Percentiles rank a stretch among this genome's conserved stretches.
These are phyloP conservation scores for Epizoanthus fatuus DNA, from an alignment of 92 coral and sea anemone genomes.

Conservation along the genomic window DNA sequence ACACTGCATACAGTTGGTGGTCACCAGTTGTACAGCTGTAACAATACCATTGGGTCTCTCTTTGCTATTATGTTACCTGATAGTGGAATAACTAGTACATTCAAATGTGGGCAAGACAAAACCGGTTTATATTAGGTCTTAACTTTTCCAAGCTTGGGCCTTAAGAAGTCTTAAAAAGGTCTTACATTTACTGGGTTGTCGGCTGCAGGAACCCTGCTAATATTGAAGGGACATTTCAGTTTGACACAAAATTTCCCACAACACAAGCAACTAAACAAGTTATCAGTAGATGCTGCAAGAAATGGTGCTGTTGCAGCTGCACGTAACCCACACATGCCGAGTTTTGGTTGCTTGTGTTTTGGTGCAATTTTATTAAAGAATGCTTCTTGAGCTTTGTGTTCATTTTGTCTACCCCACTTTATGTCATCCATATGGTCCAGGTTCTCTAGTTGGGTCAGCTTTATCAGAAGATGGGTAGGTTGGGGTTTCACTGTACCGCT, in stretches of 20 bases:
- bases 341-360: slow-evolving; percentile 29
- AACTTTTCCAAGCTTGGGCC: no score
- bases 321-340: slow-evolving; percentile 27
- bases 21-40: no score
- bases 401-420: slow-evolving; percentile 26
- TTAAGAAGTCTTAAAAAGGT: no score
- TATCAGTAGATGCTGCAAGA: slow-evolving; percentile 52
- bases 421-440: slow-evolving; percentile 19
- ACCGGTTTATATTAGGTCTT: no score
- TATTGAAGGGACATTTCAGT: slow-evolving; percentile 36
- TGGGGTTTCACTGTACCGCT: slow-evolving; percentile 32
- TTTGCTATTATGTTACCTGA: no score
- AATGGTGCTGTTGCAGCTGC: slow-evolving; percentile 36
- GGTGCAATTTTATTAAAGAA: slow-evolving; percentile 22
- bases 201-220: no score
- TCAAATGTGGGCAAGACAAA: no score
- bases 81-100: no score
- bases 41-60: no score
- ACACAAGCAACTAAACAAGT: slow-evolving; percentile 43
- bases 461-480: slow-evolving; percentile 21
- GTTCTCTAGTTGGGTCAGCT: slow-evolving; percentile 9
- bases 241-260: slow-evolving; percentile 20
- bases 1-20: no score
- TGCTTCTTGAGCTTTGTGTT: background rate
- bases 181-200: no score